A percentile compares a stretch with the other conserved stretches of the same genome.
phyloP scores from a whole-genome alignment of 2,888 invertebrate species.

The Drosophila kuntzei region DNA sequence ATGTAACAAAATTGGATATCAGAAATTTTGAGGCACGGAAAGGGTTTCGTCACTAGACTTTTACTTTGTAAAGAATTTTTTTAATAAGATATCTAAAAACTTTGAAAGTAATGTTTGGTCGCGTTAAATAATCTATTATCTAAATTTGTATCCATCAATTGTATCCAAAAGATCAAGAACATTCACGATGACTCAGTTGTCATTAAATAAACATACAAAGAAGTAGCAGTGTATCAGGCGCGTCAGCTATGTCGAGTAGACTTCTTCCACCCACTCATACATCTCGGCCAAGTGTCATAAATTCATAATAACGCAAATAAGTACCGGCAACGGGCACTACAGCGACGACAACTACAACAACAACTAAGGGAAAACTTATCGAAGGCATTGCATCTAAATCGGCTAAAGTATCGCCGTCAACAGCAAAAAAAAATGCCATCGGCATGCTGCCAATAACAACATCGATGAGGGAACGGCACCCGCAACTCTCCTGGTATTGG shows the following conservation, averaged over 20 bases:
- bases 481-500: conserved; percentile 45
- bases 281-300: conserved; percentile 76
- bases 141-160: too few species aligned
- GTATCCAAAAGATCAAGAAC: too few species aligned
- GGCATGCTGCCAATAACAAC: conserved; percentile 75
- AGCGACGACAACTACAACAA: conserved; percentile 25
- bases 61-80: too few species aligned
- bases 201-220: too few species aligned
- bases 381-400: conserved; percentile 77
- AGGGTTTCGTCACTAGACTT: too few species aligned
- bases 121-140: too few species aligned
- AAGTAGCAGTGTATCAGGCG: conserved; percentile 1
- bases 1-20: too few species aligned
- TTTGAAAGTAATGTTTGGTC: too few species aligned
- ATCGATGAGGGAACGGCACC: conserved; percentile 39
- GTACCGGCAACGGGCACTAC: conserved; percentile 64
- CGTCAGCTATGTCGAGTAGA: neutral
- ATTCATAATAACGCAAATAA: conserved; percentile 83
- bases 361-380: conserved; percentile 62
- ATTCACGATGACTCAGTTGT: too few species aligned
- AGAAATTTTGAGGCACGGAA: too few species aligned
- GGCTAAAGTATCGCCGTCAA: conserved; percentile 48
- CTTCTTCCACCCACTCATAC: conserved; percentile 36
- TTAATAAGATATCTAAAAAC: too few species aligned
- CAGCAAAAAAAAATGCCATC: conserved; percentile 53